Percentiles rank a stretch among this genome's conserved stretches.
Conservation (phyloP, 2,113 vertebrate species). For the Apodemus sylvaticus region DNA sequence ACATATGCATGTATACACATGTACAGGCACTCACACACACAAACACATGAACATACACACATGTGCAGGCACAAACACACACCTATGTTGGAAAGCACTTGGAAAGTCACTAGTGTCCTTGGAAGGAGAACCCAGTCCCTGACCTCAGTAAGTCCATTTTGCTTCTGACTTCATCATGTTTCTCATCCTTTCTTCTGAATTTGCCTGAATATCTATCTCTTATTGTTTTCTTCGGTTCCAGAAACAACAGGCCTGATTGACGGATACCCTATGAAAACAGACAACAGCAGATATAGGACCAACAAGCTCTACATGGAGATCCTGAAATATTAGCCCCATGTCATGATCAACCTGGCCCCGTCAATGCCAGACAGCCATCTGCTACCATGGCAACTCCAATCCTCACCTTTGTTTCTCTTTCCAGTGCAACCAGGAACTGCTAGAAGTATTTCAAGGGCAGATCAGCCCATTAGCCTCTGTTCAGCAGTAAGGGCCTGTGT, state of each 20-base stretch:
- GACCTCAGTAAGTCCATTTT: background rate
- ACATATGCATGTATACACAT: too few relatives aligned
- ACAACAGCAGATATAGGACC: background rate
- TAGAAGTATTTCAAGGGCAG: background rate
- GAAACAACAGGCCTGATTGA: background rate
- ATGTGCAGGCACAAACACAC: background rate
- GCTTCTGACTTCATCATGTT: background rate
- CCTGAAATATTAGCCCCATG: background rate
- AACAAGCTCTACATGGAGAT: background rate
- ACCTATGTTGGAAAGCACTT: background rate
- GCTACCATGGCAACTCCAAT: background rate
- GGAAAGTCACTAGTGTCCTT: background rate
- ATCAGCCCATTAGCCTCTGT: background rate
- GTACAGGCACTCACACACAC: background rate
- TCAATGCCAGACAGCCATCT: background rate
- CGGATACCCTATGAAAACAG: background rate
- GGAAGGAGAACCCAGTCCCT: too few relatives aligned
- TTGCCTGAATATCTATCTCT: background rate
- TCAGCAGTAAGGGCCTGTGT: background rate
- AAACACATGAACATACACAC: background rate
- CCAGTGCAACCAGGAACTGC: background rate
- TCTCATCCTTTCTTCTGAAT: background rate
- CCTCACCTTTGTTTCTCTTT: background rate
- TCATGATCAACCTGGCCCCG: background rate
- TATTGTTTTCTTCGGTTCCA: background rate